Percentiles rank a stretch among this genome's conserved stretches.
Conservation (phyloP, 2,113 vertebrate genomes). For the Myodes glareolus region DNA sequence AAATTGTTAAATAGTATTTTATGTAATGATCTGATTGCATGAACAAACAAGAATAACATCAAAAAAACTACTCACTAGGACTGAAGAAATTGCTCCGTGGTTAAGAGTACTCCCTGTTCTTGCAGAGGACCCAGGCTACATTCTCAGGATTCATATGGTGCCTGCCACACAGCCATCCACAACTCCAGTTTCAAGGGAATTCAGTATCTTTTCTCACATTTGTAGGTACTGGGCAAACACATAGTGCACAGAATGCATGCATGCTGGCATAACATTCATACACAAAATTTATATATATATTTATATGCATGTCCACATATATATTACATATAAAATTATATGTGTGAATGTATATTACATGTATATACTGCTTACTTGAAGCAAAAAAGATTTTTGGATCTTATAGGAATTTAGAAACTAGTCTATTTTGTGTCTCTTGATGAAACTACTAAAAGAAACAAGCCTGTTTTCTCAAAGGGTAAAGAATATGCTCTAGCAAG, state of each 20-base stretch:
- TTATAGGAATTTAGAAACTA: background rate
- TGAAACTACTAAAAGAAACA: background rate
- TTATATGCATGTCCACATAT: background rate
- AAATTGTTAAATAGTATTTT: background rate
- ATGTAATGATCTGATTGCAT: background rate
- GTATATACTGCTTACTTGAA: background rate
- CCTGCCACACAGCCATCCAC: background rate
- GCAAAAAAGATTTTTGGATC: background rate
- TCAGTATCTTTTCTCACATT: background rate
- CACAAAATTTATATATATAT: background rate
- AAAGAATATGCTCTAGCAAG: background rate
- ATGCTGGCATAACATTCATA: background rate
- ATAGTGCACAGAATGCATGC: background rate
- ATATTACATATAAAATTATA: background rate
- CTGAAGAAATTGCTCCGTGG: background rate
- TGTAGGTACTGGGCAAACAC: background rate
- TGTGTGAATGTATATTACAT: background rate
- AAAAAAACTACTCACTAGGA: background rate
- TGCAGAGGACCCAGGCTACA: background rate
- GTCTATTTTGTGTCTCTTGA: background rate
- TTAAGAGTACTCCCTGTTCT: background rate
- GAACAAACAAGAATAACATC: background rate
- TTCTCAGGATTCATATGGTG: background rate
- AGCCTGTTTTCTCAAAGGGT: background rate
- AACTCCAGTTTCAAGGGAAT: background rate